phyloP scores from a whole-genome alignment of 2,797 vertebrate species.

The Cuculus canorus region DNA sequence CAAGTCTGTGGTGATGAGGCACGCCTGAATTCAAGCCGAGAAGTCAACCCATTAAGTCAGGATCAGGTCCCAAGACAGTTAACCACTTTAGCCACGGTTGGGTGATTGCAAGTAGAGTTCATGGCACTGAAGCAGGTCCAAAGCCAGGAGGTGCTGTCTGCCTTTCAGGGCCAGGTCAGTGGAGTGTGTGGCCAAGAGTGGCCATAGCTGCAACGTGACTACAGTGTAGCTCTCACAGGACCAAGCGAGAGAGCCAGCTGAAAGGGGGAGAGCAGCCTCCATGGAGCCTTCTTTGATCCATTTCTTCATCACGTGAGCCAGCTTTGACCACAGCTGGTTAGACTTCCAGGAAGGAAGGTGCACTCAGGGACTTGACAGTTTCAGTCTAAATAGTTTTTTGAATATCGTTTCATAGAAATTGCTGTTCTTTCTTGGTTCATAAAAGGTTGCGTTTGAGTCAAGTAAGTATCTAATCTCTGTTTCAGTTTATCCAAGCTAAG shows the following conservation, averaged over 20 bases:
- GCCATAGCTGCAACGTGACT: background rate
- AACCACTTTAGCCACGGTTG: background rate
- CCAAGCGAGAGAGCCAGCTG: background rate
- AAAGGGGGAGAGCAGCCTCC: background rate
- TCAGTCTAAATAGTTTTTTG: background rate
- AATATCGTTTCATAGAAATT: background rate
- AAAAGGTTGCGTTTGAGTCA: background rate
- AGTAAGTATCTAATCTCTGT: background rate
- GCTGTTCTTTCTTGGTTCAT: background rate
- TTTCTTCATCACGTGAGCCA: background rate
- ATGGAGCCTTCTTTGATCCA: background rate
- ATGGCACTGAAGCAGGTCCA: too few species aligned
- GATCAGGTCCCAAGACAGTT: background rate
- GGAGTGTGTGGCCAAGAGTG: fast-evolving
- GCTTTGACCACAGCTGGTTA: background rate
- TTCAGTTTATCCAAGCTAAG: background rate
- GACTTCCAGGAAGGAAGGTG: background rate
- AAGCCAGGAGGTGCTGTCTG: background rate
- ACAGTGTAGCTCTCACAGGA: background rate
- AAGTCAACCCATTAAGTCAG: background rate
- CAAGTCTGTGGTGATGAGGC: background rate
- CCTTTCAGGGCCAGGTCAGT: too few species aligned
- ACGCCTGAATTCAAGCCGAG: background rate
- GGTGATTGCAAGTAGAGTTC: background rate
- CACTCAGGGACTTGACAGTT: background rate